Evolutionary conservation across 2,888 invertebrate genomes (phyloP), one percentile per base, ranked within the genome.

Genomic region (Drosophila prostipennis): DNA sequence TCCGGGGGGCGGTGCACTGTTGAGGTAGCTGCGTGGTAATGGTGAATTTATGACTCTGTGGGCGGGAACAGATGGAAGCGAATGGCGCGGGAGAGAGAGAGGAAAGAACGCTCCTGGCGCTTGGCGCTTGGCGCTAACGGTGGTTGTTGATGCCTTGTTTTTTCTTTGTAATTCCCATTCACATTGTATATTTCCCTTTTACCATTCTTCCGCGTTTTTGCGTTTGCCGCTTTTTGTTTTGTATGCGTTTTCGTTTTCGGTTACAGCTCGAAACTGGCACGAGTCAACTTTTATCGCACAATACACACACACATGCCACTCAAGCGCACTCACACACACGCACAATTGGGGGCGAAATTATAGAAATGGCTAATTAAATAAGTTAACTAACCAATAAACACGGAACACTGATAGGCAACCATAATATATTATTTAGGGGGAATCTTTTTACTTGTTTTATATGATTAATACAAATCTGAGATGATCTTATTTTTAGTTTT

Each of bases 21-120:
- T 80, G 80, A 86, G 87, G 87, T 83, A 86, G 83, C 49, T 74
- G 79, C 69, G 72, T 59, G 69, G 84, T 77, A 80, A 86, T 83
- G 84, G 74, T 86, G 74, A 80, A 80, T 80, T 80, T 86, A 80
- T 80, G 80, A 68, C 68, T 82, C 69, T 72, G 56, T 56, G 72
- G 68, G 68, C 48, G 67, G 67, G 52, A 45, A 45, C 67, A 64
- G 68, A 52, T 64, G 53, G 64, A 29, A 32, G 48, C 34, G 42
- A 43, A 32, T 11, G 49, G 37, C n/a, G 39, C 16, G 52, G 10
- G 6, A 51, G 26, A 43, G 45, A 10, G 55, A 26, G 19, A 43
- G 60, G 32, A 39, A 46, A 42, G 40, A 46, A 65, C 34, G 63
- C 65, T 65, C 48, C 48, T 40, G 49, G 43, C 26, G 57, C 61